Base-by-base conservation (phyloP, 2,797 vertebrate species). In the Iguana delicatissima region DNA sequence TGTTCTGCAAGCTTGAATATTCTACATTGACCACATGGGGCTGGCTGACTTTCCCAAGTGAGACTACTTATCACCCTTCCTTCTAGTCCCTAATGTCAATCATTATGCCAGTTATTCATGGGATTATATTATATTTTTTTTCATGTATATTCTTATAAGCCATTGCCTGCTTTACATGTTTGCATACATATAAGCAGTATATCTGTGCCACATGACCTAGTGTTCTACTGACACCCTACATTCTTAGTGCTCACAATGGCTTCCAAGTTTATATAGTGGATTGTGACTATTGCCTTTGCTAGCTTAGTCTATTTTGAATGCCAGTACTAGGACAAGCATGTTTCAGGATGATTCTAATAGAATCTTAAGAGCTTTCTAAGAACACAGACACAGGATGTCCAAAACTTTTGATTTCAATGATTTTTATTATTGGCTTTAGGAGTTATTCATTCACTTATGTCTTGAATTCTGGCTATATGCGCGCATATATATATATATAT, bases 361-460 rank as follows among this genome's bases (percentile, higher is more conserved):
- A 38, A 57, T 74, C 29, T 62, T 29, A 79, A 46, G 59, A 46
- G 0, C 1, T 50, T 87, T 87, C 10, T 74, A 76, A 64, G 12
- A 89, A 76, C 7, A 16, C 32, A 77, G 29, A 52, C 32, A 86
- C 52, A 89, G 26, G 12, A 14, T 73, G 16, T 13, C 35, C 10
- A n/a, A 50, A 73, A 46, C 10, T 22, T 9, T 13, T 55, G 13
- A 76, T 64, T 52, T 62, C 22, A 83, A 91, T 2, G 4, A 85
- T 90, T 73, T 84, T 69, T 0, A 87, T 29, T 89, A 12, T 89
- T 77, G 57, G 32, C 0, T 87, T 83, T 82, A 91, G 91, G n/a
- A 93, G 85, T 88, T 93, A 95, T 92, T 92, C 29, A 90, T 88
- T 96, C 74, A 88, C 89, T 89, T 67, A 0, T 90, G 90, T 38